Percentiles rank a stretch among this genome's conserved stretches.
Evolutionary conservation across 2,888 invertebrate genomes (phyloP).

Genomic region (Rapana venosa): DNA sequence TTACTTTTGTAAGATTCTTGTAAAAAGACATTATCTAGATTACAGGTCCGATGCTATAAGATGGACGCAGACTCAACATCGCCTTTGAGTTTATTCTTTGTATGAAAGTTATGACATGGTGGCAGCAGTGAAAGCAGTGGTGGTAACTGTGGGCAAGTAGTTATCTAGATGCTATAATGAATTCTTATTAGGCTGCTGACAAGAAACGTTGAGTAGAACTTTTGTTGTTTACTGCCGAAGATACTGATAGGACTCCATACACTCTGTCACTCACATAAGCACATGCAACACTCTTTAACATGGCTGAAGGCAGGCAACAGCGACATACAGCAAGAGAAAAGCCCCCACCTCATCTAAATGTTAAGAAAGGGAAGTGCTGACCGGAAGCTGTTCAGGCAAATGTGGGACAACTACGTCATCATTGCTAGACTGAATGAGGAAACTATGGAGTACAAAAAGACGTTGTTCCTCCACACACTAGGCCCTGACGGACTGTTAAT

Average conservation of each 20-base stretch:
- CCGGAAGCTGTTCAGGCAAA: conserved; percentile 12
- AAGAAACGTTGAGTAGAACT: conserved; percentile 53
- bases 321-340: neutral
- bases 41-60: too few relatives aligned
- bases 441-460: neutral
- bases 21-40: too few relatives aligned
- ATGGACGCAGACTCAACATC: too few relatives aligned
- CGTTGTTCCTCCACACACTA: neutral
- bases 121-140: neutral
- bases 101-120: conserved; percentile 4
- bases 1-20: too few relatives aligned
- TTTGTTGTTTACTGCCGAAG: neutral
- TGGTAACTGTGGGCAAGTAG: conserved; percentile 1
- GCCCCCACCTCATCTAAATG: conserved; percentile 4
- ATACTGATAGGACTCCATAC: neutral
- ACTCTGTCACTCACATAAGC: neutral
- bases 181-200: too few relatives aligned
- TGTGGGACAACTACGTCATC: neutral
- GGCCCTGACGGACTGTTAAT: conserved; percentile 10
- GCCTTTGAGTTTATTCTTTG: neutral
- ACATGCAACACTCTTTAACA: neutral
- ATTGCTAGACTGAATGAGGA: neutral
- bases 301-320: neutral
- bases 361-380: neutral
- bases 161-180: neutral